These are phyloP conservation scores for Plodia interpunctella DNA, from an alignment of 1,140 invertebrate species.

Conservation along the genomic window DNA sequence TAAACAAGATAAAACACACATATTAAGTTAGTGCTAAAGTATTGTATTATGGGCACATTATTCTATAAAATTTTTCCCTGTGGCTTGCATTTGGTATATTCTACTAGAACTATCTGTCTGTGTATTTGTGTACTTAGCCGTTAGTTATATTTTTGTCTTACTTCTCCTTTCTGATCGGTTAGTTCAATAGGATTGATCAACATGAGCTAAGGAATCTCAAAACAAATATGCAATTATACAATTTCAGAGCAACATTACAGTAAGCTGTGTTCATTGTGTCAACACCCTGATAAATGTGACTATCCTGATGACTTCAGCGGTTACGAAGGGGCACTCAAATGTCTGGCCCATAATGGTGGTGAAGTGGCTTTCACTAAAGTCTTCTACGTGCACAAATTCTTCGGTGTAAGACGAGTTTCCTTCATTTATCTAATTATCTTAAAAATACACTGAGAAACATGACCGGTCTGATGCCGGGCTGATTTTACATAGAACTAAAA, in stretches of 20 bases:
- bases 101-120: too few species aligned
- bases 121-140: too few species aligned
- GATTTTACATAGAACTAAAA: too few species aligned
- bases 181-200: neutral
- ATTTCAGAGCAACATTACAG: constrained; percentile 82
- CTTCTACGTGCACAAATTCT: constrained; percentile 86
- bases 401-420: constrained; percentile 75
- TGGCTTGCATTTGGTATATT: too few species aligned
- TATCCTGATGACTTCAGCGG: constrained; percentile 90
- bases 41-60: too few species aligned
- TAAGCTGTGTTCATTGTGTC: constrained; percentile 85
- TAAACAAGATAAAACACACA: too few species aligned
- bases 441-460: too few species aligned
- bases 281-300: constrained; percentile 84
- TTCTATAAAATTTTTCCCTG: too few species aligned
- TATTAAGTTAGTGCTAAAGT: too few species aligned
- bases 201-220: neutral
- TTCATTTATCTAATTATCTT: neutral
- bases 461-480: too few species aligned
- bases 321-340: constrained; percentile 89
- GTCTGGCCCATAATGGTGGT: constrained; percentile 86
- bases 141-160: too few species aligned
- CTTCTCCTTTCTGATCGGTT: too few species aligned
- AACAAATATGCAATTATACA: constrained; percentile 11
- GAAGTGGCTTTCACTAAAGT: constrained; percentile 92